Conservation (phyloP, 2,888 invertebrate species). For the Brenthis hecate region DNA sequence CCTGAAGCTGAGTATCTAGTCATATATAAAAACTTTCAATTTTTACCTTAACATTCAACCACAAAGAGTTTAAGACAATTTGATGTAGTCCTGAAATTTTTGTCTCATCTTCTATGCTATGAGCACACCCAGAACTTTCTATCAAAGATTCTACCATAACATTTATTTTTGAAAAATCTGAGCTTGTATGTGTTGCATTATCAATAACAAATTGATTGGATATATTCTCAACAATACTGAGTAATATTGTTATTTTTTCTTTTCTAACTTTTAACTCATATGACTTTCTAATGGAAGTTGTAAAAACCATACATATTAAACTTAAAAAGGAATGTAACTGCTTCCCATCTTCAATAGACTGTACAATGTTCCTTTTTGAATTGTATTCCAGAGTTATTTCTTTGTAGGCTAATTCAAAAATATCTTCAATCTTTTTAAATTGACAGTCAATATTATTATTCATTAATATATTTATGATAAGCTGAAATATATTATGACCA, state of each 20-base stretch:
- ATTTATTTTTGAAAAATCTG: conserved; percentile 91
- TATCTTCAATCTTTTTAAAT: conserved; percentile 56
- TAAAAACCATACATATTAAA: conserved; percentile 60
- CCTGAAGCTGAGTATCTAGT: too few species aligned
- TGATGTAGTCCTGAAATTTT: conserved; percentile 84
- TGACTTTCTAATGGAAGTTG: conserved; percentile 51
- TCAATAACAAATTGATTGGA: conserved; percentile 71
- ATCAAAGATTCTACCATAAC: conserved; percentile 85
- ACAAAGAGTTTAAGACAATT: conserved; percentile 87
- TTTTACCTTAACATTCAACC: conserved; percentile 89
- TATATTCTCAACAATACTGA: conserved; percentile 56
- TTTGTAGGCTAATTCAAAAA: conserved; percentile 61
- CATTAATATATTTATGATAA: conserved; percentile 68
- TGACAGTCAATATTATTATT: conserved; percentile 45
- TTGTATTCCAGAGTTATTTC: conserved; percentile 54
- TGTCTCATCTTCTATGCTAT: conserved; percentile 56
- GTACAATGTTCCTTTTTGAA: conserved; percentile 68
- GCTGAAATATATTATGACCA: conserved; percentile 80
- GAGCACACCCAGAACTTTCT: conserved; percentile 59
- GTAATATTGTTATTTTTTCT: conserved; percentile 47
- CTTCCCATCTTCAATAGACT: conserved; percentile 73
- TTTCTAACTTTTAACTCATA: conserved; percentile 50
- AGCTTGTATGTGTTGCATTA: conserved; percentile 62
- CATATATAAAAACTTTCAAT: conserved; percentile 4
- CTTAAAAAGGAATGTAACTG: conserved; percentile 78